Conservation (phyloP, 2,888 invertebrate species). For the Cyaniris semiargus region DNA sequence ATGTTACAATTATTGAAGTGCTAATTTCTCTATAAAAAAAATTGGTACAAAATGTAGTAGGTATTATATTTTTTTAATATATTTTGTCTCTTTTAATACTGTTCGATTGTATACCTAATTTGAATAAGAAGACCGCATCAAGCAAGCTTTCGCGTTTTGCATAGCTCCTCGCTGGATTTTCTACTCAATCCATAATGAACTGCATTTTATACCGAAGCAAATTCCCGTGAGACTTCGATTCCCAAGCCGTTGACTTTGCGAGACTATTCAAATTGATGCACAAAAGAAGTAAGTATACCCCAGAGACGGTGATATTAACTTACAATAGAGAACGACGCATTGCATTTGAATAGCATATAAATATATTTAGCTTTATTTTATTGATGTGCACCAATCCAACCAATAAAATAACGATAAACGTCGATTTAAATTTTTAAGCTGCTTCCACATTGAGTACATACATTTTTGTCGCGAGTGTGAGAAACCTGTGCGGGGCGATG, state of each 20-base stretch:
- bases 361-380: not conserved
- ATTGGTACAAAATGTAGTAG: not conserved
- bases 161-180: not conserved
- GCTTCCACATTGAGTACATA: too few relatives aligned
- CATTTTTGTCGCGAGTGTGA: not conserved
- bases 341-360: conserved; percentile 23
- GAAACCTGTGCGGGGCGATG: not conserved
- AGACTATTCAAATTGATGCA: conserved; percentile 56
- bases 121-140: not conserved
- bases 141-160: not conserved
- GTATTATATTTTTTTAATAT: not conserved
- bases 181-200: not conserved
- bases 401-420: not conserved
- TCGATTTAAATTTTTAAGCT: not conserved
- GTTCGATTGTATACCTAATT: not conserved
- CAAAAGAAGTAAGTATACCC: conserved; percentile 55
- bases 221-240: conserved; percentile 31
- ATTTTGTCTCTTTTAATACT: not conserved
- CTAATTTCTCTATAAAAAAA: not conserved
- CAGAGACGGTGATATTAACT: conserved; percentile 42
- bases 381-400: not conserved
- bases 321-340: conserved; percentile 38
- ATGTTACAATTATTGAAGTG: not conserved
- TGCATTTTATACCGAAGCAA: not conserved
- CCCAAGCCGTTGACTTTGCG: conserved; percentile 40